Percentiles rank a stretch among this genome's conserved stretches.
Evolutionary conservation across 2,888 invertebrate species (phyloP).

Genomic region (Stenolophus ochropezus): DNA sequence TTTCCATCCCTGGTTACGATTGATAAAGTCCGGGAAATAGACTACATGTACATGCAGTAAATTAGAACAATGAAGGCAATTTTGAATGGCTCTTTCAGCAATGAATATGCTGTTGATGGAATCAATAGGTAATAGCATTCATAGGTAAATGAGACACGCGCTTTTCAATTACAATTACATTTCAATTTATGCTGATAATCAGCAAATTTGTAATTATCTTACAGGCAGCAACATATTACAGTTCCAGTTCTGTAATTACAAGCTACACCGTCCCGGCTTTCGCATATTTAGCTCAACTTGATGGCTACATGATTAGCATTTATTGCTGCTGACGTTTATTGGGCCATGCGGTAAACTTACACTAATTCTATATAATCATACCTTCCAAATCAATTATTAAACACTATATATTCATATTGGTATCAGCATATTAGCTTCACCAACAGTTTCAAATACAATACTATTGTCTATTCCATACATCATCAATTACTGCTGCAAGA

Average conservation of each 20-base stretch:
- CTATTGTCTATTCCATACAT: too few species aligned
- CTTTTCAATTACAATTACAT: slow-evolving; percentile 22
- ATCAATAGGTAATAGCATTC: neutral
- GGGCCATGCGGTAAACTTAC: neutral
- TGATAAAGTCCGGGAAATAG: neutral
- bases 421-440: too few species aligned
- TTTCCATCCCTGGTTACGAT: too few species aligned
- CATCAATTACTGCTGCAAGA: too few species aligned
- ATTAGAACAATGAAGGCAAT: neutral
- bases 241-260: neutral
- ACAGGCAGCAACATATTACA: neutral
- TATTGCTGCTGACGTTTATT: neutral
- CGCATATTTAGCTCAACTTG: neutral
- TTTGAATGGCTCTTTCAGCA: neutral
- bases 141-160: neutral
- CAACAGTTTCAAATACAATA: too few species aligned
- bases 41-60: neutral
- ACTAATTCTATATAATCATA: too few species aligned
- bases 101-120: neutral
- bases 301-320: neutral
- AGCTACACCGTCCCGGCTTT: neutral
- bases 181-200: slow-evolving; percentile 21
- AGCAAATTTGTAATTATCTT: slow-evolving; percentile 30
- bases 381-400: too few species aligned
- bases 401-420: too few species aligned